Conservation (phyloP, 2,888 invertebrate species). For the Rhopalosiphum nymphaeae region DNA sequence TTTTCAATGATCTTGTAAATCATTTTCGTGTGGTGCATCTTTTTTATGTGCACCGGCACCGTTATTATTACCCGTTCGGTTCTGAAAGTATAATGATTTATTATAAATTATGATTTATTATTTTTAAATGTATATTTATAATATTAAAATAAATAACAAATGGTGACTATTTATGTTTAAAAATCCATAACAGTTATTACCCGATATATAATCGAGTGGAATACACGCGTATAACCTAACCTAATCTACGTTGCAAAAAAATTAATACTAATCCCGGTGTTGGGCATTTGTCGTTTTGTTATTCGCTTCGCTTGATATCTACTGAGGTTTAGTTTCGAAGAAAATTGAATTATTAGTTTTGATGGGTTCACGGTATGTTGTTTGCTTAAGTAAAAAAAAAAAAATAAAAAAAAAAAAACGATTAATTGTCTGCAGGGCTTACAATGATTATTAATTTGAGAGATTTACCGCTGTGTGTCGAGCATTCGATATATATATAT, state of each 20-base stretch:
- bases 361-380: background rate
- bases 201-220: background rate
- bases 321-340: background rate
- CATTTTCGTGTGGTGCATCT: conserved; percentile 80
- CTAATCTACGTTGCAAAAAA: background rate
- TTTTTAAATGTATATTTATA: background rate
- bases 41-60: conserved; percentile 78
- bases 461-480: background rate
- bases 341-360: background rate
- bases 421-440: background rate
- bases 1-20: conserved; percentile 76
- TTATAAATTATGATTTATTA: background rate
- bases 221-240: background rate
- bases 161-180: background rate
- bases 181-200: background rate
- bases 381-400: background rate
- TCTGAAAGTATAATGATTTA: conserved; percentile 69
- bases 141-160: background rate
- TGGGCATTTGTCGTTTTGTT: background rate
- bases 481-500: background rate
- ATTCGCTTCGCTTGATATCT: background rate
- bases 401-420: background rate
- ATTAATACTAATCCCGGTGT: background rate
- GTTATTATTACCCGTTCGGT: conserved; percentile 79
- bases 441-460: no score